Percentiles rank a stretch among this genome's conserved stretches.
These are phyloP conservation scores for Eurois occulta DNA, from an alignment of 2,888 invertebrate genomes.

Conservation along the genomic window DNA sequence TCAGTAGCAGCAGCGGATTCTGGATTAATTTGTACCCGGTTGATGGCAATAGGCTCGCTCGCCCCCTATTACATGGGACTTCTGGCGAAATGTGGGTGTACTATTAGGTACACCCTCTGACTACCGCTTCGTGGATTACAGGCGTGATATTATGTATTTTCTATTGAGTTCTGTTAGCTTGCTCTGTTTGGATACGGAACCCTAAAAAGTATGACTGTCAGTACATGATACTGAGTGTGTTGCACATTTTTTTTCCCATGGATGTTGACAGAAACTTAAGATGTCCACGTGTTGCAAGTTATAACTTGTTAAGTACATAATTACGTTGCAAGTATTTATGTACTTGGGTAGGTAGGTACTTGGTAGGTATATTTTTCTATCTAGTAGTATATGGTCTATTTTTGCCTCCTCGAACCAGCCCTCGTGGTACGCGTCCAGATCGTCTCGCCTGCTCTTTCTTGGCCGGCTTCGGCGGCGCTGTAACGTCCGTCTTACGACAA, in stretches of 20 bases:
- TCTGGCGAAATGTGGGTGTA: neutral
- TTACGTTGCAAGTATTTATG: too few relatives aligned
- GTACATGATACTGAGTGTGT: neutral
- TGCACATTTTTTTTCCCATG: conserved; percentile 14
- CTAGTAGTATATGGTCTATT: too few relatives aligned
- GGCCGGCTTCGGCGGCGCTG: too few relatives aligned
- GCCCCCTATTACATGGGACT: neutral
- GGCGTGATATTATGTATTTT: neutral
- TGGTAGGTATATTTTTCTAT: too few relatives aligned
- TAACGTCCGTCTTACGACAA: too few relatives aligned
- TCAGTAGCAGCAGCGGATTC: neutral
- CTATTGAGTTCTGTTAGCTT: neutral
- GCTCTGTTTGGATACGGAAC: neutral
- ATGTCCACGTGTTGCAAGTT: conserved; percentile 18
- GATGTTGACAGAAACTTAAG: conserved; percentile 18
- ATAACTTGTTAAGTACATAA: neutral
- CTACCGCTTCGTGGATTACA: neutral
- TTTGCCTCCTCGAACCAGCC: too few relatives aligned
- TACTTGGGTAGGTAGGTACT: neutral
- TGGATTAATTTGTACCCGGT: neutral
- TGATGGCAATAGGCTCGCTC: neutral
- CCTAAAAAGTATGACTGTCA: neutral
- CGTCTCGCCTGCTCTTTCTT: too few relatives aligned
- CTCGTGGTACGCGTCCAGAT: too few relatives aligned
- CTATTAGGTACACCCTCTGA: neutral